Evolutionary conservation across 1,140 invertebrate genomes (phyloP).

Genomic region (Coenobita brevimanus): DNA sequence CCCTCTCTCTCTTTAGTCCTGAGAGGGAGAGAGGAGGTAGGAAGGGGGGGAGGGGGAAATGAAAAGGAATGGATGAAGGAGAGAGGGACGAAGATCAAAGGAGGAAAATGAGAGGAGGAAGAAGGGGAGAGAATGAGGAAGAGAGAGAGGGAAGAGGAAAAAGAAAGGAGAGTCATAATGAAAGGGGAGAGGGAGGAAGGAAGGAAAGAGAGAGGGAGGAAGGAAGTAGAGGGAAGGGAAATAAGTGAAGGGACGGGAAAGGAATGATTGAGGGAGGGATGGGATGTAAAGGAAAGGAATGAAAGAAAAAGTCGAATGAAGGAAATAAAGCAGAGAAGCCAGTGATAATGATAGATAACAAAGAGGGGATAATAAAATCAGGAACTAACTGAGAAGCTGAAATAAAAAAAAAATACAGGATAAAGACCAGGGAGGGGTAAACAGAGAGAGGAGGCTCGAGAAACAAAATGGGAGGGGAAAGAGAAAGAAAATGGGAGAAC

Average conservation of each 20-base stretch:
- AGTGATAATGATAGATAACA: neutral
- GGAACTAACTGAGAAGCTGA: no score
- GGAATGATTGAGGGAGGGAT: neutral
- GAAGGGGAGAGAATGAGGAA: no score
- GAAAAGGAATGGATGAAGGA: no score
- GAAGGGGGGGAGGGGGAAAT: neutral
- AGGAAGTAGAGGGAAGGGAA: slow-evolving; percentile 17
- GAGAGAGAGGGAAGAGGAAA: neutral
- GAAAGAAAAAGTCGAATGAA: neutral
- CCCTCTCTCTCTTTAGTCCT: slow-evolving; percentile 11
- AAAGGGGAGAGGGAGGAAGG: slow-evolving; percentile 12
- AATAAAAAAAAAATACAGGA: no score
- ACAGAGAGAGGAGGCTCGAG: no score
- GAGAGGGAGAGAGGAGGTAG: no score
- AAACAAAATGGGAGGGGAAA: no score
- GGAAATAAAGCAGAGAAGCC: neutral
- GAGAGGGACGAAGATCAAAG: no score
- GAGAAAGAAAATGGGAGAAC: neutral
- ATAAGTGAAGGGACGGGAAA: neutral
- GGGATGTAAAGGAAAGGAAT: slow-evolving; percentile 5
- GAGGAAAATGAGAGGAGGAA: no score
- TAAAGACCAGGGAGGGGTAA: no score
- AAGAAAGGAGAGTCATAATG: neutral
- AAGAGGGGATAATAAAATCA: no score
- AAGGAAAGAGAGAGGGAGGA: neutral